phyloP scores from a whole-genome alignment of 2,113 vertebrate genomes.

The Microcebus jonahi region DNA sequence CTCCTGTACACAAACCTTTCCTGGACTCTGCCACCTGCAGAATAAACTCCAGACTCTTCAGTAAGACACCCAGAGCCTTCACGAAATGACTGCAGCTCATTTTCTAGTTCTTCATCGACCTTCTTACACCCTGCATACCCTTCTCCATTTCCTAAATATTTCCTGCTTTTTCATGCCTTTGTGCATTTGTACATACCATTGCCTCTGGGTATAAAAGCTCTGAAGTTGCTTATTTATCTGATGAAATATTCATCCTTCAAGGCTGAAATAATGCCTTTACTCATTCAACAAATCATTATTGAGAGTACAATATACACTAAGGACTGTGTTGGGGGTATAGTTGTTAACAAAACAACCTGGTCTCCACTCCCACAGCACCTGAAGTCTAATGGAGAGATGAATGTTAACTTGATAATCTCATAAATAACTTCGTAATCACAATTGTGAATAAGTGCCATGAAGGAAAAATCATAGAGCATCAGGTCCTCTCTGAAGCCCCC shows the following conservation, averaged over 20 bases:
- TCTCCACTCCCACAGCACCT: background rate
- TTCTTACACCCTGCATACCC: background rate
- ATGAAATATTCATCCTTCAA: background rate
- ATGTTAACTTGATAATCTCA: slow-evolving; percentile 35
- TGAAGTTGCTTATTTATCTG: background rate
- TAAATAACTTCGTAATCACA: slow-evolving; percentile 35
- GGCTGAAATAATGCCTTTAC: slow-evolving; percentile 8
- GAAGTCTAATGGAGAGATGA: background rate
- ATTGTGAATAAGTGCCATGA: slow-evolving; percentile 48
- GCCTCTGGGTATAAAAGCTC: background rate
- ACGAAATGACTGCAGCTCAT: background rate
- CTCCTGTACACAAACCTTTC: background rate
- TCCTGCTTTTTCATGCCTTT: background rate
- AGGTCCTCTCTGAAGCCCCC: slow-evolving; percentile 40
- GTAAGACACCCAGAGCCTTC: background rate
- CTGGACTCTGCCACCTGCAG: background rate
- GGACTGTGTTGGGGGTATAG: background rate
- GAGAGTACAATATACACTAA: background rate
- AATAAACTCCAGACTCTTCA: background rate
- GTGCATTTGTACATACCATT: background rate
- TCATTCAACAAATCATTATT: background rate
- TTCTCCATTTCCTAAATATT: background rate
- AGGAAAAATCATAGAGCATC: slow-evolving; percentile 32
- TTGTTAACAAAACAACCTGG: background rate
- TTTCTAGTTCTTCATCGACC: background rate